These are phyloP conservation scores for Sycobia sp. DNA, from an alignment of 1,140 invertebrate genomes.

Conservation along the genomic window DNA sequence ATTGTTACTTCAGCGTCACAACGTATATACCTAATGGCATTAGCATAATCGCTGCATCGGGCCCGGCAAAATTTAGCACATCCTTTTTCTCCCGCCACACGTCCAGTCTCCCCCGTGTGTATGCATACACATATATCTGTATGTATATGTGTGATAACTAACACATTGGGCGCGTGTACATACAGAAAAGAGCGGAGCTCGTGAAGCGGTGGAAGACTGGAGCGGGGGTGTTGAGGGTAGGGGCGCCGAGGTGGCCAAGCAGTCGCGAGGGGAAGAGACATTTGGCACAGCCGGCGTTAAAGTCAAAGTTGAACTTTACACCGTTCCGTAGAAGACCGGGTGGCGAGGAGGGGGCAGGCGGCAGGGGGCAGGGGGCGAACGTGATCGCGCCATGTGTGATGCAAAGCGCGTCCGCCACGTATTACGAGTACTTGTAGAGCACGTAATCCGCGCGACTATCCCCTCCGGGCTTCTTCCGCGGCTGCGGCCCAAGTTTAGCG, in stretches of 20 bases:
- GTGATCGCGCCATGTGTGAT: conserved; percentile 56
- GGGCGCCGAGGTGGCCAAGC: not conserved
- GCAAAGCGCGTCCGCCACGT: conserved; percentile 43
- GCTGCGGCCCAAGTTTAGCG: too few relatives aligned
- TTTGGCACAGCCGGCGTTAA: conserved; percentile 56
- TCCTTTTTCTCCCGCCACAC: too few relatives aligned
- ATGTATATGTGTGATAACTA: too few relatives aligned
- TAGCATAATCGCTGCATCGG: too few relatives aligned
- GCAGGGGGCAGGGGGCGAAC: conserved; percentile 32
- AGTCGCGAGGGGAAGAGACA: conserved; percentile 41
- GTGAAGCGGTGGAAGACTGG: not conserved
- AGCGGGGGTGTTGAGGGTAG: not conserved
- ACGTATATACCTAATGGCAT: too few relatives aligned
- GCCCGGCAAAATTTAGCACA: too few relatives aligned
- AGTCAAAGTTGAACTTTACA: conserved; percentile 59
- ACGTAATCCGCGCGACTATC: conserved; percentile 45
- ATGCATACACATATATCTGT: too few relatives aligned
- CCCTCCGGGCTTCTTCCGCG: too few relatives aligned
- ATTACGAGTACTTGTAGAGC: conserved; percentile 54
- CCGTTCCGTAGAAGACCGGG: conserved; percentile 17
- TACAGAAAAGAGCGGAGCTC: too few relatives aligned
- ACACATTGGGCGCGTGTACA: too few relatives aligned
- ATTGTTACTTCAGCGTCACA: too few relatives aligned
- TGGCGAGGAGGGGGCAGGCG: conserved; percentile 34
- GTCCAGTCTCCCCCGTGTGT: too few relatives aligned